Evolutionary conservation across 2,888 invertebrate species (phyloP).

Genomic region (Atethmia centrago): DNA sequence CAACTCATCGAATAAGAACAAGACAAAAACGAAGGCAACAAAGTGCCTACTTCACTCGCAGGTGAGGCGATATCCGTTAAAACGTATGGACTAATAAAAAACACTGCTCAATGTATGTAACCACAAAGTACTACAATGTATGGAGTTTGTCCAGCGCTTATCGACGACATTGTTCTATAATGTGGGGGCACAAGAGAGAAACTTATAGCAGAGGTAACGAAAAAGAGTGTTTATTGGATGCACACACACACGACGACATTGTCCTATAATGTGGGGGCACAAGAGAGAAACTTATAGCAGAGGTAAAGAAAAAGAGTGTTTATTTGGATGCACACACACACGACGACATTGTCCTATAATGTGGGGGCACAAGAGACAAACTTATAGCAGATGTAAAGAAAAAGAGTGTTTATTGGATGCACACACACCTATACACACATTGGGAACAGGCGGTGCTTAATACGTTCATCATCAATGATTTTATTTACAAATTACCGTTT

Average conservation of each 20-base stretch:
- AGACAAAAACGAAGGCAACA: conserved; percentile 23
- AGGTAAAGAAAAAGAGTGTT: not conserved
- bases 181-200: conserved; percentile 27
- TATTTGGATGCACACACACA: too few relatives aligned
- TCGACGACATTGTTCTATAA: conserved; percentile 36
- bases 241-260: conserved; percentile 24
- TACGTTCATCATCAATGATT: not conserved
- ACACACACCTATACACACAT: too few relatives aligned
- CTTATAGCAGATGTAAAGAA: conserved; percentile 1
- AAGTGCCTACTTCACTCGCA: conserved; percentile 31
- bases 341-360: conserved; percentile 36
- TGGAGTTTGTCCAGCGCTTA: conserved; percentile 37
- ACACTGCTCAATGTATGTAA: conserved; percentile 35
- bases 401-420: too few relatives aligned
- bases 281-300: conserved; percentile 34
- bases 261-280: conserved; percentile 22
- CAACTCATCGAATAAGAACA: conserved; percentile 20
- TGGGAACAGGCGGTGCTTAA: not conserved
- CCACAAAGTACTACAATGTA: conserved; percentile 46
- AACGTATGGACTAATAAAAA: conserved; percentile 43
- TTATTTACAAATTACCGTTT: not conserved
- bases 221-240: too few relatives aligned
- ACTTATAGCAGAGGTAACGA: not conserved
- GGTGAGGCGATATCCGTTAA: conserved; percentile 53
- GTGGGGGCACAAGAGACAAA: conserved; percentile 25